Conservation (phyloP, 2,888 invertebrate species). For the Diplazon laetatorius region DNA sequence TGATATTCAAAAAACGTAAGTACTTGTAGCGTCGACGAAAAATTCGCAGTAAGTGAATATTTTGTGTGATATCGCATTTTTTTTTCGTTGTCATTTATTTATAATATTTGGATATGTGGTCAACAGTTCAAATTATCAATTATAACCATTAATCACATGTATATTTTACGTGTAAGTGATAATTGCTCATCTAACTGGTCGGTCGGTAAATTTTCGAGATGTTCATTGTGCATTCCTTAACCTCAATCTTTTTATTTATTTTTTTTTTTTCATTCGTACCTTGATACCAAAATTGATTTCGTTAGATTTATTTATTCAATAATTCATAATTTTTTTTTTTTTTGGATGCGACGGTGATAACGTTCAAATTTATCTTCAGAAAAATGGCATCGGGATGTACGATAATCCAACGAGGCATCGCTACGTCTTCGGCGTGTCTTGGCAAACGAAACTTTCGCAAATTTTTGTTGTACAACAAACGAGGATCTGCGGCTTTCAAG, state of each 20-base stretch:
- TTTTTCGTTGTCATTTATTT: not conserved
- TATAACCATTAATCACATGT: too few relatives aligned
- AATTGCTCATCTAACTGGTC: too few relatives aligned
- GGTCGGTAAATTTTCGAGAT: too few relatives aligned
- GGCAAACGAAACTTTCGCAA: constrained; percentile 94
- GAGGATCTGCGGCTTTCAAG: constrained; percentile 88
- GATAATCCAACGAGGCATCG: constrained; percentile 82
- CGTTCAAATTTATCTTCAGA: too few relatives aligned
- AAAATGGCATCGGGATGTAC: constrained; percentile 72
- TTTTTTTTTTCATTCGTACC: too few relatives aligned
- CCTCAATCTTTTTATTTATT: not conserved
- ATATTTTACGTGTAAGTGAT: too few relatives aligned
- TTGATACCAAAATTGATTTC: too few relatives aligned
- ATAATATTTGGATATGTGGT: not conserved
- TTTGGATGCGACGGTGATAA: too few relatives aligned
- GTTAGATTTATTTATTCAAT: too few relatives aligned
- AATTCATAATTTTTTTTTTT: too few relatives aligned
- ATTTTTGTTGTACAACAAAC: constrained; percentile 89
- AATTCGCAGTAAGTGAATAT: not conserved
- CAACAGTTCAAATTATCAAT: too few relatives aligned
- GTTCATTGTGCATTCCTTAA: not conserved
- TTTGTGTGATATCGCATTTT: too few relatives aligned
- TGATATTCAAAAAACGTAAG: not conserved
- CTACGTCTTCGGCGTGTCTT: constrained; percentile 83
- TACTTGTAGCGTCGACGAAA: not conserved